Conservation (phyloP, 2,888 invertebrate species). For the Lasiommata megera region DNA sequence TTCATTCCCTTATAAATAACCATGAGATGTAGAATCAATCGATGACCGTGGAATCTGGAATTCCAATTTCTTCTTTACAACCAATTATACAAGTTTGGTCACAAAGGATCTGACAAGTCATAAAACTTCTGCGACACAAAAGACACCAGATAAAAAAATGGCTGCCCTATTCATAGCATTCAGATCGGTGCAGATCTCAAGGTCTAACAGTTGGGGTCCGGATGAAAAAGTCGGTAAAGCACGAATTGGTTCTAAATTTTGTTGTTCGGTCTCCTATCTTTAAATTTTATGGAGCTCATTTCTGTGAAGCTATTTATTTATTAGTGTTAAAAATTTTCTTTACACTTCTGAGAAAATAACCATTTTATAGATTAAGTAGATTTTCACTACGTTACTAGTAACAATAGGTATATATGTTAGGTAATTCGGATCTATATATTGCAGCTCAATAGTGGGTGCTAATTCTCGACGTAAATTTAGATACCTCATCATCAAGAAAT, state of each 20-base stretch:
- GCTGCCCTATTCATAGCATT: constrained; percentile 52
- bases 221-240: constrained; percentile 45
- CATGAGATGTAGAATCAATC: constrained; percentile 25
- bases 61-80: constrained; percentile 21
- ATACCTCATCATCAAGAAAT: too few species aligned
- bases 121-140: constrained; percentile 31
- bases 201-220: constrained; percentile 63
- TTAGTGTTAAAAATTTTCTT: neutral
- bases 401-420: too few species aligned
- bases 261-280: constrained; percentile 6
- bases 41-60: constrained; percentile 21
- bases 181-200: constrained; percentile 53
- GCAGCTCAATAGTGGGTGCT: too few species aligned
- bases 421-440: too few species aligned
- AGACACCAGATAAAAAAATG: constrained; percentile 31
- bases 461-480: too few species aligned
- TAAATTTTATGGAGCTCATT: neutral
- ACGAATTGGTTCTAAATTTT: constrained; percentile 19
- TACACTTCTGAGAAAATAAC: neutral
- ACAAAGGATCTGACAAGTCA: constrained; percentile 31
- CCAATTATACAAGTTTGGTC: constrained; percentile 22
- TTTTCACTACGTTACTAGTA: too few species aligned
- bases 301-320: neutral
- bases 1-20: constrained; percentile 23
- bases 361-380: too few species aligned